Evolutionary conservation across 2,888 invertebrate genomes (phyloP), one percentile per base, ranked within the genome.

Genomic region (Eudemis profundana): DNA sequence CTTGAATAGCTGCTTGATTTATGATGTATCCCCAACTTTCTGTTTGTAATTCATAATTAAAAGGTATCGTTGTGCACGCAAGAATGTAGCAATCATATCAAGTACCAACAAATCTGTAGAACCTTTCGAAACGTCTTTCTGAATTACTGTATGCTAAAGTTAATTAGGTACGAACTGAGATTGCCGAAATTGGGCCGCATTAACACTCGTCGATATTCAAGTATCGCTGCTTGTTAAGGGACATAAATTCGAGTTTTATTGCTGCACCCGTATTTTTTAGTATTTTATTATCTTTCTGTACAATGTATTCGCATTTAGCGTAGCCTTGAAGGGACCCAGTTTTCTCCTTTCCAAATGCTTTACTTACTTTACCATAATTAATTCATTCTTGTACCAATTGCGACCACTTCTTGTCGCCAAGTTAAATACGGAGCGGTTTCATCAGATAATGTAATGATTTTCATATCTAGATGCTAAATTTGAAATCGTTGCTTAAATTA

Each of bases 261-360:
- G 12, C 50, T 19, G 12, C 15, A 56, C 27, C 42, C 23, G 50
- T 57, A 64, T 38, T 36, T 36, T 38, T 44, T 33, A 4, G 14
- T 36, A 17, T 51, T 51, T 51, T 44, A 51, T 61, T 23, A 49
- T 12, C 42, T 27, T 44, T 33, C 14, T 29, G 51, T 3, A 21
- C 42, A 51, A 57, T 57, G 15, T 51, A 64, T 50, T 42, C 23
- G 36, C 7, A 57, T 56, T 29, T 19, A 14, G 49, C 33, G 15
- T 33, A 57, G 44, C 64, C 64, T 64, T 59, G 57, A 64, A 64
- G 50, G 44, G 33, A 63, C 17, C 57, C 57, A 51, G 51, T 50
- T 64, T 46, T 57, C 46, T 46, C 49, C 29, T 21, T 57, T 42
- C 36, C 42, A 46, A 51, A 59, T 59, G 44, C 44, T 33, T 56